A percentile compares a stretch with the other conserved stretches of the same genome.
Evolutionary conservation across 2,888 invertebrate species (phyloP).

Genomic region (Euzetes globulus): DNA sequence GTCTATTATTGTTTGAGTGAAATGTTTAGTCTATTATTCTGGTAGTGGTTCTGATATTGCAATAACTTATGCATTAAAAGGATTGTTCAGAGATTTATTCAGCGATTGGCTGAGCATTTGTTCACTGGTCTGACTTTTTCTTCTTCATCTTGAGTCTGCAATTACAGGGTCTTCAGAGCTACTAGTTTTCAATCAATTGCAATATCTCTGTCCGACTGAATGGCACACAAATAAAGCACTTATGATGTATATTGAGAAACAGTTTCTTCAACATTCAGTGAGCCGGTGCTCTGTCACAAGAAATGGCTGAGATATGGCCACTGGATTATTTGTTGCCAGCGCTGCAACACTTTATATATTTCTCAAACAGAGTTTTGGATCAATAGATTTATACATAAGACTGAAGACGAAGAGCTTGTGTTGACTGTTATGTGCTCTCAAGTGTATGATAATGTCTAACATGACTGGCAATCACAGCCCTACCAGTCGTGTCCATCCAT

Average conservation of each 20-base stretch:
- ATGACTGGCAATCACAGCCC: neutral
- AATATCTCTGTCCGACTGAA: neutral
- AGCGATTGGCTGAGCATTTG: neutral
- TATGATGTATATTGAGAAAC: neutral
- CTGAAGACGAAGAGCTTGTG: neutral
- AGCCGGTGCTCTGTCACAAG: neutral
- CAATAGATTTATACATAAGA: constrained; percentile 1
- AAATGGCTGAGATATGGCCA: neutral
- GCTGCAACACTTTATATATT: neutral
- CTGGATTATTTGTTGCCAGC: constrained; percentile 12
- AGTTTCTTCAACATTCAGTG: too few species aligned
- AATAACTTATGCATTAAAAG: constrained; percentile 24
- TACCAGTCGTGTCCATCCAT: neutral
- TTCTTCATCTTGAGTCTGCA: neutral
- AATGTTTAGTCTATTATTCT: neutral
- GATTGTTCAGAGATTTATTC: constrained; percentile 4
- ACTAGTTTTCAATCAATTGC: neutral
- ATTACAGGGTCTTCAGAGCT: neutral
- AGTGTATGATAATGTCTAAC: constrained; percentile 19
- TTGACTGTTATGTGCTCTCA: constrained; percentile 20
- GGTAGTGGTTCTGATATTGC: neutral
- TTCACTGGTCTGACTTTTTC: neutral
- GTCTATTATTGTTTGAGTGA: neutral
- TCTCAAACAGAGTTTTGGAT: constrained; percentile 18
- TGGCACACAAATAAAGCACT: constrained; percentile 15